These are phyloP conservation scores for Prionailurus viverrinus DNA, from an alignment of 2,113 vertebrate species.

Conservation along the genomic window DNA sequence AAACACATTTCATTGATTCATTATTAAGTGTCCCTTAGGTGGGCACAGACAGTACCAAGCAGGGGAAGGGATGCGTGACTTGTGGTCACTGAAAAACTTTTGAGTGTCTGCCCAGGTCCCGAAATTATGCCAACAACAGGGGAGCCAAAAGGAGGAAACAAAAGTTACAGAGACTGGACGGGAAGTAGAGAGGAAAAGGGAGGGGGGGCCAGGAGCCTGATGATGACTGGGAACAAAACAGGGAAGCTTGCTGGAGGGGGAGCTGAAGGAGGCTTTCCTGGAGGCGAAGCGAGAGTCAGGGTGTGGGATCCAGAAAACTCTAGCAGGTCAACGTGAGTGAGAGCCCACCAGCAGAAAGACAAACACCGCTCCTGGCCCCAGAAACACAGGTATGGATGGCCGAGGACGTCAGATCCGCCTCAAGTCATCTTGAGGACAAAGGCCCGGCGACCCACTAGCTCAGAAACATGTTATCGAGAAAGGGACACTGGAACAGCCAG, in stretches of 20 bases:
- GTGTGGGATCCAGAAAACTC: neutral
- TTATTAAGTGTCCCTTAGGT: conserved; percentile 15
- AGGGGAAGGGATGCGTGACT: neutral
- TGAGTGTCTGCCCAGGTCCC: neutral
- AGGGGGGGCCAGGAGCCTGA: too few species aligned
- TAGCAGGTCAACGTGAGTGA: neutral
- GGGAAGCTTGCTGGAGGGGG: neutral
- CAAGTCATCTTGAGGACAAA: neutral
- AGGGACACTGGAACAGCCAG: neutral
- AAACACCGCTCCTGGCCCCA: neutral
- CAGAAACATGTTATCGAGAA: neutral
- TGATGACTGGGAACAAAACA: neutral
- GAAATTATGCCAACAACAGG: neutral
- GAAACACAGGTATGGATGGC: neutral
- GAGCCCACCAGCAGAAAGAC: neutral
- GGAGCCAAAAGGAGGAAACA: neutral
- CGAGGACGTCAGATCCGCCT: neutral
- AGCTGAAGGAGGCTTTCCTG: neutral
- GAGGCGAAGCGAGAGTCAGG: neutral
- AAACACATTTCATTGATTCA: conserved; percentile 11
- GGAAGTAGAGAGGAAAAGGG: neutral
- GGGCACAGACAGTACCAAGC: neutral
- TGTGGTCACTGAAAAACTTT: conserved; percentile 11
- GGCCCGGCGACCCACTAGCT: too few species aligned
- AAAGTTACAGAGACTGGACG: neutral